Percentiles rank a stretch among this genome's conserved stretches.
Conservation (phyloP, 64 coral and sea anemone genomes). For the Stichodactyla mertensii region DNA sequence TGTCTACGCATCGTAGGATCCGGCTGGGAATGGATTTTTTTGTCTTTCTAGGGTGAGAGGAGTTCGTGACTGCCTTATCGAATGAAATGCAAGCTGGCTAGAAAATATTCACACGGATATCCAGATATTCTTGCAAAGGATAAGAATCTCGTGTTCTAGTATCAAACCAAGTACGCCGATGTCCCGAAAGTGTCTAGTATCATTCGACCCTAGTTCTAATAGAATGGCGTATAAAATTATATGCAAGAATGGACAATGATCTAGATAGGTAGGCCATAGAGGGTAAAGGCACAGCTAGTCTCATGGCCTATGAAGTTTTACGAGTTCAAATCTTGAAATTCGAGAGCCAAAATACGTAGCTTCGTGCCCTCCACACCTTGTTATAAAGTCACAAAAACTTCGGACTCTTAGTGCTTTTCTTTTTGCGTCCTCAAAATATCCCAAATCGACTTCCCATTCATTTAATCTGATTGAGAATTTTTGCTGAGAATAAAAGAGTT, state of each 20-base stretch:
- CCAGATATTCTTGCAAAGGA: not conserved
- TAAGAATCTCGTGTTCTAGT: not conserved
- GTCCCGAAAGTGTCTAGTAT: not conserved
- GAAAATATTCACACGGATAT: not conserved
- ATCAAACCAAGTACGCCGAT: not conserved
- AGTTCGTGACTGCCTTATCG: not conserved
- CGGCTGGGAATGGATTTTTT: not conserved
- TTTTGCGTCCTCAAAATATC: not conserved
- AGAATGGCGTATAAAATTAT: not conserved
- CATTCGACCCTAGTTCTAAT: not conserved
- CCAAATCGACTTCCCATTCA: not conserved
- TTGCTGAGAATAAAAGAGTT: not conserved
- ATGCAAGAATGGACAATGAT: conserved; percentile 12
- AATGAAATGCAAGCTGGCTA: not conserved
- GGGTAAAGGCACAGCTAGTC: not conserved
- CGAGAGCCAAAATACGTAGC: conserved; percentile 7
- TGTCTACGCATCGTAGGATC: not conserved
- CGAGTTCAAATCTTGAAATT: conserved; percentile 10
- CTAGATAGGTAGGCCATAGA: not conserved
- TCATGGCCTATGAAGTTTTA: not conserved
- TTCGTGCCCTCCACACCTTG: not conserved
- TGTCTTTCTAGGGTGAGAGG: not conserved
- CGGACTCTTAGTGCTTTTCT: not conserved
- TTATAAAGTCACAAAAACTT: not conserved
- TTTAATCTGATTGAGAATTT: not conserved